Evolutionary conservation across 2,113 vertebrate genomes (phyloP).

Genomic region (Oxygymnocypris stewartii): DNA sequence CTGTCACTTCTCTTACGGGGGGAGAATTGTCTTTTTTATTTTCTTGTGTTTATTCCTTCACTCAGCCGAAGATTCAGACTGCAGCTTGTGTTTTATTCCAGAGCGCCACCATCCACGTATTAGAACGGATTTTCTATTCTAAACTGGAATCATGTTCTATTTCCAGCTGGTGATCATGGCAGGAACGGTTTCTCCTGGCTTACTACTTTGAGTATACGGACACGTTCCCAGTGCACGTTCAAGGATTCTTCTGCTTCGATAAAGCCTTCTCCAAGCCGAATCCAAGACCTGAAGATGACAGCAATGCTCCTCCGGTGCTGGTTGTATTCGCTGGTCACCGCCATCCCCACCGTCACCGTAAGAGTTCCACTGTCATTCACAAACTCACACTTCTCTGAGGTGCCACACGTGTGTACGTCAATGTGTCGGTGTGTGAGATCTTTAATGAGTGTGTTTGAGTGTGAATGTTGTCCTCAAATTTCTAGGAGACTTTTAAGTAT

Average conservation of each 20-base stretch:
- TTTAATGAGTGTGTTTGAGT: not conserved
- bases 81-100: slow-evolving; percentile 58
- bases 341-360: slow-evolving; percentile 81
- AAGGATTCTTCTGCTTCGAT: slow-evolving; percentile 87
- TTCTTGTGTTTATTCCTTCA: slow-evolving; percentile 1
- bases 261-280: slow-evolving; percentile 82
- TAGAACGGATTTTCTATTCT: slow-evolving; percentile 2
- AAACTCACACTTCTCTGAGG: not conserved
- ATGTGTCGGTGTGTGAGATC: not conserved
- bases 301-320: slow-evolving; percentile 79
- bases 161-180: slow-evolving; percentile 89
- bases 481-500: not conserved
- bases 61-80: slow-evolving; percentile 29
- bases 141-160: slow-evolving; percentile 79
- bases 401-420: not conserved
- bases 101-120: slow-evolving; percentile 44
- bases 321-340: slow-evolving; percentile 82
- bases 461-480: not conserved
- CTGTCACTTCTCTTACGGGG: not conserved
- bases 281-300: slow-evolving; percentile 81
- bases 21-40: not conserved
- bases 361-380: slow-evolving; percentile 56
- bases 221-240: slow-evolving; percentile 83
- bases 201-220: slow-evolving; percentile 87
- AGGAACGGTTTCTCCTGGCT: slow-evolving; percentile 83